These are phyloP conservation scores for Colostygia pectinataria DNA, from an alignment of 2,888 invertebrate genomes.

Conservation along the genomic window DNA sequence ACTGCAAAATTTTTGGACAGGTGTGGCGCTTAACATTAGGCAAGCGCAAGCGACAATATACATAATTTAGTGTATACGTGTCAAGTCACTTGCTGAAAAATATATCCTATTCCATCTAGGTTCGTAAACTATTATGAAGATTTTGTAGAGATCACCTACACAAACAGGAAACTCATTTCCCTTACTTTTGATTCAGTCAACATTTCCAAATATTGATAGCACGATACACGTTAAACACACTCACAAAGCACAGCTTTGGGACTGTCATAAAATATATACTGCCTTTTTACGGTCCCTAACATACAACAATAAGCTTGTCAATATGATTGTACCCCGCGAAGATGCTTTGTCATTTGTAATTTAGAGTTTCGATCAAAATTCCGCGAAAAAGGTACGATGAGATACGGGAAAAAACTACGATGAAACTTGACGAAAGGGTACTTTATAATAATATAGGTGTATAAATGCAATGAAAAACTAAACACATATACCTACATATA, in stretches of 20 bases:
- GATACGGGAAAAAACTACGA: too few relatives aligned
- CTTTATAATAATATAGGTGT: too few relatives aligned
- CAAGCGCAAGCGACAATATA: too few relatives aligned
- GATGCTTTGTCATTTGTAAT: constrained; percentile 14
- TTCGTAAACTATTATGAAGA: too few relatives aligned
- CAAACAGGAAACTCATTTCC: constrained; percentile 8
- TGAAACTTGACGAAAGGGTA: too few relatives aligned
- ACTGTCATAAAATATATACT: constrained; percentile 31
- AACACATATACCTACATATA: too few relatives aligned
- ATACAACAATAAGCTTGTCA: constrained; percentile 29
- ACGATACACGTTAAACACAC: constrained; percentile 22
- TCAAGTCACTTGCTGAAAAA: too few relatives aligned
- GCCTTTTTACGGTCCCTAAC: constrained; percentile 30
- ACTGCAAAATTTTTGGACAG: too few relatives aligned
- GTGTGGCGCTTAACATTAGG: too few relatives aligned
- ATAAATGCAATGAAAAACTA: too few relatives aligned
- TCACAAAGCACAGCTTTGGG: constrained; percentile 16
- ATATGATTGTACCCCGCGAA: constrained; percentile 22
- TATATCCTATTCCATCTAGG: too few relatives aligned
- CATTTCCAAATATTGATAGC: constrained; percentile 4
- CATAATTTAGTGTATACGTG: too few relatives aligned
- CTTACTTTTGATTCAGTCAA: not conserved
- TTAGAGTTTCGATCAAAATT: constrained; percentile 19
- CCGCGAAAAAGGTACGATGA: not conserved
- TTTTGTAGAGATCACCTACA: not conserved